Conservation (phyloP, 2,888 invertebrate species). For the Acrobasis suavella region DNA sequence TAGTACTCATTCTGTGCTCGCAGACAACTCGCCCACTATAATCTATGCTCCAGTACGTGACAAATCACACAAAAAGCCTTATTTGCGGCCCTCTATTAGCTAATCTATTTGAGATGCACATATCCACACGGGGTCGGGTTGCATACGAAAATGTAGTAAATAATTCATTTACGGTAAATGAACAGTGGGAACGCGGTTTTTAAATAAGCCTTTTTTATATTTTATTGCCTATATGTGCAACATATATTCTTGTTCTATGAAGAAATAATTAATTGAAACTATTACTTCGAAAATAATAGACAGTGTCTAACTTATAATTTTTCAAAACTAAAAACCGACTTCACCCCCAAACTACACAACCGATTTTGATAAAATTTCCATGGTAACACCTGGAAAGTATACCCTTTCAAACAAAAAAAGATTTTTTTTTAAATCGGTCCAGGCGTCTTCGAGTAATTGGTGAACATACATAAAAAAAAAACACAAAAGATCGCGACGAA, state of each 20-base stretch:
- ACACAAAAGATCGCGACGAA: no score
- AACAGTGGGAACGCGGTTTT: not conserved
- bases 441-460: no score
- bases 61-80: slow-evolving; percentile 13
- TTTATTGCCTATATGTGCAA: not conserved
- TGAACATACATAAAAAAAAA: no score
- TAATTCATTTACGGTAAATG: slow-evolving; percentile 16
- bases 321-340: no score
- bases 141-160: slow-evolving; percentile 7
- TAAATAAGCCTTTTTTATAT: not conserved
- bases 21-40: slow-evolving; percentile 1
- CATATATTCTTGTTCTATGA: not conserved
- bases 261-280: not conserved
- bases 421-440: no score
- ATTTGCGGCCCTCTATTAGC: slow-evolving; percentile 17
- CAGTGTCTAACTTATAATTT: no score
- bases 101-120: slow-evolving; percentile 21
- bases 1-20: no score
- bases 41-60: slow-evolving; percentile 1
- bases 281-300: not conserved
- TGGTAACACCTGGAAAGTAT: no score
- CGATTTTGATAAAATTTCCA: no score
- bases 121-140: not conserved
- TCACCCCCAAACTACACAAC: no score
- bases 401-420: no score